These are phyloP conservation scores for Himantopus leucocephalus DNA, from an alignment of 2,113 vertebrate species.

Conservation along the genomic window DNA sequence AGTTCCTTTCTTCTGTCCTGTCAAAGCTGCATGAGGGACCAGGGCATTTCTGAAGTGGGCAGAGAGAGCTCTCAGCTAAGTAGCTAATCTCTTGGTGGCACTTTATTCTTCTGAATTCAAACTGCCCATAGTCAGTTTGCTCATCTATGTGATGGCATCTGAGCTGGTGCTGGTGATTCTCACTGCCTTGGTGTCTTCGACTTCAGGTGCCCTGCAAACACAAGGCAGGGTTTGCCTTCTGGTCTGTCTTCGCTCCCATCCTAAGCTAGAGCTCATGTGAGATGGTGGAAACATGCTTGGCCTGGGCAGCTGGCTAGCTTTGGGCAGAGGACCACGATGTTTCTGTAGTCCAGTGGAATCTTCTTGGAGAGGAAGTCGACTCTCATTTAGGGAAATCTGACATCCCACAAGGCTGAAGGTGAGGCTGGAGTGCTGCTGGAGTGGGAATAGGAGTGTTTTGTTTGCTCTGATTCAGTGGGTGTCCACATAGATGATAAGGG, in stretches of 20 bases:
- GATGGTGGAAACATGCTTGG: neutral
- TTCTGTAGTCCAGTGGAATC: neutral
- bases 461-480: neutral
- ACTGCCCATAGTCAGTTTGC: neutral
- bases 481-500: neutral
- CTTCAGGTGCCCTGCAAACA: neutral
- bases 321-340: neutral
- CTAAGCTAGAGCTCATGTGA: neutral
- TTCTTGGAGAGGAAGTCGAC: neutral
- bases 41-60: neutral
- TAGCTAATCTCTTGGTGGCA: neutral
- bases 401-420: neutral
- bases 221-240: neutral
- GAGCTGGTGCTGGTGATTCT: neutral
- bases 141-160: neutral
- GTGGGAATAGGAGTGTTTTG: neutral
- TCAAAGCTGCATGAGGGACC: neutral
- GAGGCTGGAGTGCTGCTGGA: neutral
- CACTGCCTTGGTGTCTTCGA: neutral
- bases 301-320: neutral
- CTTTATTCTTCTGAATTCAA: neutral
- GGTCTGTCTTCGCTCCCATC: neutral
- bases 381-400: neutral
- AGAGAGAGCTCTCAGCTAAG: neutral
- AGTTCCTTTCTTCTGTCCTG: neutral